Evolutionary conservation across 2,797 vertebrate species (phyloP).

Genomic region (Mormyrus hasselquistii): DNA sequence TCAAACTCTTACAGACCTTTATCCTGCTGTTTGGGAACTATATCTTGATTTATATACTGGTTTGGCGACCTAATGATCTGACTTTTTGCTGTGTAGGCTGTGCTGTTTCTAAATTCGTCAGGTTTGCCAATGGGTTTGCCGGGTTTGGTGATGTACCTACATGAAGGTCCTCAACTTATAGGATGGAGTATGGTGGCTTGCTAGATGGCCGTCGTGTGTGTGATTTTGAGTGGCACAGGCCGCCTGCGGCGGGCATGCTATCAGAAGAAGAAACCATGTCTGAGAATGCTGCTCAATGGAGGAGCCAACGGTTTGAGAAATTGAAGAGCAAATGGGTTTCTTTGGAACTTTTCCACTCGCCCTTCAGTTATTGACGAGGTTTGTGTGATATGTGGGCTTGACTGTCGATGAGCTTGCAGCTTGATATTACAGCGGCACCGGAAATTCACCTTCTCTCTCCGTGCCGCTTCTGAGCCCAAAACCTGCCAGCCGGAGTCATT

Average conservation of each 20-base stretch:
- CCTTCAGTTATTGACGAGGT: conserved; percentile 30
- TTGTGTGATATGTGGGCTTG: neutral
- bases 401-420: neutral
- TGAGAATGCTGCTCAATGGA: conserved; percentile 29
- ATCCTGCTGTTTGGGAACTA: neutral
- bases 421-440: neutral
- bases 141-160: neutral
- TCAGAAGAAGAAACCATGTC: conserved; percentile 28
- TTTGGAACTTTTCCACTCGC: conserved; percentile 27
- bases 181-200: conserved; percentile 10
- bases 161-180: neutral
- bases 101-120: neutral
- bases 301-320: conserved; percentile 28
- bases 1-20: neutral
- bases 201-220: conserved; percentile 26
- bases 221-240: conserved; percentile 24
- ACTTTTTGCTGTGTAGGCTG: neutral
- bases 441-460: neutral
- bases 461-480: neutral
- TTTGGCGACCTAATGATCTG: neutral
- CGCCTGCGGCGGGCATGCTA: conserved; percentile 25
- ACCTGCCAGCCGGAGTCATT: neutral
- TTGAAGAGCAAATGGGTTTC: conserved; percentile 44
- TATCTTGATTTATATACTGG: neutral
- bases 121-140: neutral